Percentiles rank a stretch among this genome's conserved stretches.
Evolutionary conservation across 2,888 invertebrate genomes (phyloP).

Genomic region (Cataglyphis albicans): DNA sequence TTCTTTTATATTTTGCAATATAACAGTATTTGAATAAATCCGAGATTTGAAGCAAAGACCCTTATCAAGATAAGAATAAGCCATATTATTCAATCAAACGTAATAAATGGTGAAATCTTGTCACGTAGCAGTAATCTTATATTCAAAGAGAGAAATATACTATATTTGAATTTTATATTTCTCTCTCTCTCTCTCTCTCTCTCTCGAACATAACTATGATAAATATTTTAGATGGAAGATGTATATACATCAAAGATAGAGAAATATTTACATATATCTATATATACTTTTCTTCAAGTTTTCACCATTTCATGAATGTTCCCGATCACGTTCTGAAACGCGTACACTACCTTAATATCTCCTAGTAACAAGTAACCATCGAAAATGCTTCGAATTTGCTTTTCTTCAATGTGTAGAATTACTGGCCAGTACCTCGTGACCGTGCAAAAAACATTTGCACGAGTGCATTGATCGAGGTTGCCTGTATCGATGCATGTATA

Average conservation of each 20-base stretch:
- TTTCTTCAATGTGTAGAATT: constrained; percentile 17
- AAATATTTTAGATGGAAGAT: background rate
- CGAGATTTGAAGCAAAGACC: background rate
- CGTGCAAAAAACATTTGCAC: constrained; percentile 49
- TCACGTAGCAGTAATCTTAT: background rate
- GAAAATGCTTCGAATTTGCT: constrained; percentile 42
- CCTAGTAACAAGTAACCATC: background rate
- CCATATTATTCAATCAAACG: background rate
- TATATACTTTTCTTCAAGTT: background rate
- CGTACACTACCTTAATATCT: background rate
- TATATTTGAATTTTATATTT: constrained; percentile 1
- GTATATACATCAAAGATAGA: background rate
- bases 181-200: background rate
- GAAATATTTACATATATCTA: background rate
- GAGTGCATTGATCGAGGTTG: constrained; percentile 52
- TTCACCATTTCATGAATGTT: background rate
- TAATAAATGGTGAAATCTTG: background rate
- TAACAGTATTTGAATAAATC: constrained; percentile 8
- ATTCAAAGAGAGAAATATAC: background rate
- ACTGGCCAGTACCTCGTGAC: constrained; percentile 29
- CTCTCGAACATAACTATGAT: background rate
- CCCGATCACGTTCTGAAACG: background rate
- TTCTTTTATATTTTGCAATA: background rate
- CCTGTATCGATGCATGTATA: constrained; percentile 40
- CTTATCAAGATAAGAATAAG: background rate